phyloP scores from a whole-genome alignment of 2,113 vertebrate genomes.

The Tor tambroides region DNA sequence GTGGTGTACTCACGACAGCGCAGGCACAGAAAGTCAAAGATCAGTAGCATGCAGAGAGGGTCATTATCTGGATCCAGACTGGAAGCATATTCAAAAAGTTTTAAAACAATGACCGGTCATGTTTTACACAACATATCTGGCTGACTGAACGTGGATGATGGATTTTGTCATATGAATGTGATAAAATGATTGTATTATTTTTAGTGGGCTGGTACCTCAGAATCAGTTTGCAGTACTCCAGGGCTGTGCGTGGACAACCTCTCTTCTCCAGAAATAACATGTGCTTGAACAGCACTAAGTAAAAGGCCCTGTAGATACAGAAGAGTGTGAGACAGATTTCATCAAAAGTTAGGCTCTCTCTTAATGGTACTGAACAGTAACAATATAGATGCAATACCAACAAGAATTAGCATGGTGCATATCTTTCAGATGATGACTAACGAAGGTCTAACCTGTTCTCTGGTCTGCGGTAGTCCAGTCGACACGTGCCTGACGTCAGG shows the following conservation, averaged over 20 bases:
- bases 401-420: background rate
- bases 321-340: slow-evolving; percentile 17
- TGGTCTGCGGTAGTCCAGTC: slow-evolving; percentile 88
- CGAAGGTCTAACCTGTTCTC: slow-evolving; percentile 87
- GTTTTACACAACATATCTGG: background rate
- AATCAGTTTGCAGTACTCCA: slow-evolving; percentile 96
- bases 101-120: too few relatives aligned
- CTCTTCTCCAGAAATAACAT: slow-evolving; percentile 95
- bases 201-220: slow-evolving; percentile 78
- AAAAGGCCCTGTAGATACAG: slow-evolving; percentile 85
- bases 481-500: slow-evolving; percentile 87
- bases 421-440: background rate
- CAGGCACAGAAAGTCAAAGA: slow-evolving; percentile 89
- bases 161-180: background rate
- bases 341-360: background rate
- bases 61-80: slow-evolving; percentile 94
- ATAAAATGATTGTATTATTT: background rate
- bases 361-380: background rate
- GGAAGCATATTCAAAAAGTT: slow-evolving; percentile 11
- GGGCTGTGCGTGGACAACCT: slow-evolving; percentile 91
- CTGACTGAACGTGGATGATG: background rate
- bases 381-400: background rate
- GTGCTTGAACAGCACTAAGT: slow-evolving; percentile 94
- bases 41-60: slow-evolving; percentile 90
- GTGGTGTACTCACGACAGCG: slow-evolving; percentile 86